These are phyloP conservation scores for Formicarius rufipectus DNA, from an alignment of 2,113 vertebrate genomes.

Conservation along the genomic window DNA sequence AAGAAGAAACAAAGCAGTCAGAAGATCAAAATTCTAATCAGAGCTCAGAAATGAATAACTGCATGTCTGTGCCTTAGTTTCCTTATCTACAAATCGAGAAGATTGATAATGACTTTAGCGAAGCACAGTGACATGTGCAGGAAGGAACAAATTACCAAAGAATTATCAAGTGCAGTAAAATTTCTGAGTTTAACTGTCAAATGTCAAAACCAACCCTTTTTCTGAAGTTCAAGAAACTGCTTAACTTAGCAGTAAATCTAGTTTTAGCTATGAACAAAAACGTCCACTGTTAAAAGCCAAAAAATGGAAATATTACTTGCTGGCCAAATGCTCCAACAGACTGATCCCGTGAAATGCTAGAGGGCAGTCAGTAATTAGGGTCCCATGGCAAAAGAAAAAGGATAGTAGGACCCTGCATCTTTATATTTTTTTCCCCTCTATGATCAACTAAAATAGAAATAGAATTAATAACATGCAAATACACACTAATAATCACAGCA, in stretches of 20 bases:
- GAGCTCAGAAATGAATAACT: neutral
- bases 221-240: neutral
- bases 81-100: neutral
- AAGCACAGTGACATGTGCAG: neutral
- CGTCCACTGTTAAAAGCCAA: neutral
- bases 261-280: neutral
- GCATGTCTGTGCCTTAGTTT: neutral
- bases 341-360: neutral
- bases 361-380: neutral
- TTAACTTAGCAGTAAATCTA: slow-evolving; percentile 16
- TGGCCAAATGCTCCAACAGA: neutral
- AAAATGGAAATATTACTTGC: neutral
- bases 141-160: neutral
- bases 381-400: neutral
- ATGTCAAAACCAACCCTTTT: neutral
- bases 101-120: neutral
- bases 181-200: neutral
- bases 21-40: neutral
- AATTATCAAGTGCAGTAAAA: neutral
- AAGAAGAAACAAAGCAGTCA: neutral
- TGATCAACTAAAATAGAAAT: neutral
- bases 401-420: neutral
- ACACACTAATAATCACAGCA: neutral
- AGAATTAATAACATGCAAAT: neutral
- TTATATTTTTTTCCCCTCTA: neutral